Evolutionary conservation across 2,797 vertebrate genomes (phyloP).

Genomic region (Taeniopygia guttata): DNA sequence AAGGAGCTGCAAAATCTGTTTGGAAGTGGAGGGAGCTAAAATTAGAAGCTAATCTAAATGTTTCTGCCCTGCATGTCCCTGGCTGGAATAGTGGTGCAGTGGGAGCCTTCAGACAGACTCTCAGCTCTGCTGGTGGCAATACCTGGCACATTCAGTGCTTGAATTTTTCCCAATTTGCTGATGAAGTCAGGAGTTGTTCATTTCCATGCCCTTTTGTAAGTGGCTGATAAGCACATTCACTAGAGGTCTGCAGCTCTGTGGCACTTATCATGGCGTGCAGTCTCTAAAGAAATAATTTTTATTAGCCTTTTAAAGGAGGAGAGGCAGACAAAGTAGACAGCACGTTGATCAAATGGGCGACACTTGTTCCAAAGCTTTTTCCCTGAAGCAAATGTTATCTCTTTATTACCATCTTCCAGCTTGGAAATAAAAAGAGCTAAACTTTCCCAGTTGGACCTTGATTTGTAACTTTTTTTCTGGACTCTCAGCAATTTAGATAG

Average conservation of each 20-base stretch:
- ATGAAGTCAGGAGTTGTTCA: neutral
- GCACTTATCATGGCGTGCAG: neutral
- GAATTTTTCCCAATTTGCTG: neutral
- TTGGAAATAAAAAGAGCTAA: neutral
- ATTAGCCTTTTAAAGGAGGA: constrained; percentile 6
- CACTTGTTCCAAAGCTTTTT: neutral
- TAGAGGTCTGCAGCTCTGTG: neutral
- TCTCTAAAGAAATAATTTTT: constrained; percentile 29
- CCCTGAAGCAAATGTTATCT: neutral
- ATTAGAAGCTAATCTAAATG: neutral
- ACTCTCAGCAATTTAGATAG: neutral
- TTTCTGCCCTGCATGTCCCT: neutral
- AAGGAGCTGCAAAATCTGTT: neutral
- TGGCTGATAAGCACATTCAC: neutral
- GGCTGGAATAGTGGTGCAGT: neutral
- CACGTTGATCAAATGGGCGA: neutral
- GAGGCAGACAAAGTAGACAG: neutral
- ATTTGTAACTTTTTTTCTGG: neutral
- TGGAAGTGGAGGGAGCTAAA: neutral
- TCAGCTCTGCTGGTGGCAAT: neutral
- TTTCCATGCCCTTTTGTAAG: neutral
- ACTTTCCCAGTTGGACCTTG: neutral
- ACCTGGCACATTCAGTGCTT: neutral
- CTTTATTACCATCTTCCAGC: neutral
- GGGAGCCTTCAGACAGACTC: neutral